Evolutionary conservation across 2,113 vertebrate species (phyloP), one percentile per base, ranked within the genome.

Genomic region (Bufo bufo): DNA sequence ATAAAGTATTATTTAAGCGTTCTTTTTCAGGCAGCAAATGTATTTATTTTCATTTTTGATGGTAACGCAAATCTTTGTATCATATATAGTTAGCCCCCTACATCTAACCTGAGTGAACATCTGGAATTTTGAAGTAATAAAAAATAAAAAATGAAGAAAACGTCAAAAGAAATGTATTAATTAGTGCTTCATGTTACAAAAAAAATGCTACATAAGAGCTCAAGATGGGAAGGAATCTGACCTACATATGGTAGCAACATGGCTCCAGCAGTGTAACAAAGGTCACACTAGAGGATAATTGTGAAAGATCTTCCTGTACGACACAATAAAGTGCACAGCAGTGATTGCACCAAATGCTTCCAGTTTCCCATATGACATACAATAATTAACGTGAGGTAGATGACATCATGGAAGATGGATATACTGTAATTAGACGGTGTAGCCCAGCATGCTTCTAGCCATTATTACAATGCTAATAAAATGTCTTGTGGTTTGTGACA

Each of bases 341-440:
- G 20, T 56, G 77, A 78, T 56, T 54, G 49, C 19, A 56, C 5
- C 54, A 13, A 61, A 79, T 61, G 56, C 54, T 59, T 58, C 3
- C 2, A 4, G 54, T 23, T 43, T 16, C 54, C n/a, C 56, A 4
- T 47, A 61, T 61, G 77, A 58, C 77, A 78, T 56, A 8, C 23
- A 79, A 79, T 79, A 58, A 58, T 43, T 23, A 58, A 33, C 23
- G 54, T 7, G 45, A 77, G 49, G 12, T 11, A 23, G 50, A 69
- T 84, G 82, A 84, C 69, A 56, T 85, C 83, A 85, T 75, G 52
- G 52, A n/a, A 19, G 58, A 59, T 45, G 66, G 71, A 45, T 59
- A 19, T 45, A 33, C 33, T 33, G 33, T 33, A 47, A 74, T 85
- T 74, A 72, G 16, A 59, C 16, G 17, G 4, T 14, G 50, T 52